Evolutionary conservation across 2,888 invertebrate species (phyloP).

Genomic region (Polydrusus cervinus): DNA sequence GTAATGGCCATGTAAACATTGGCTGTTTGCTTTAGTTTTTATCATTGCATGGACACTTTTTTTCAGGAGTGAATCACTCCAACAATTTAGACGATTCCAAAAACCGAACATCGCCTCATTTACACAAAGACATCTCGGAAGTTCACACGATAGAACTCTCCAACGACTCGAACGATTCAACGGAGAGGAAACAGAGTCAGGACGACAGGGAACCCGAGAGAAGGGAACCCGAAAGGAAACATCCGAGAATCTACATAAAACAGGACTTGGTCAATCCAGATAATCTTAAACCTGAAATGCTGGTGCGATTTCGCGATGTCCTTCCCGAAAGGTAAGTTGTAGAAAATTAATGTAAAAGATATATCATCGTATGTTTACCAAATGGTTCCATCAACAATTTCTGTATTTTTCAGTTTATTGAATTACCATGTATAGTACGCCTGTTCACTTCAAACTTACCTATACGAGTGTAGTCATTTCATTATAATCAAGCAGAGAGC

Average conservation of each 20-base stretch:
- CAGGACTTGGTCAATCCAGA: constrained; percentile 71
- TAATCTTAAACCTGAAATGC: constrained; percentile 70
- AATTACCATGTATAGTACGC: no score
- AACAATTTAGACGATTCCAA: constrained; percentile 46
- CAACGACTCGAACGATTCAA: constrained; percentile 69
- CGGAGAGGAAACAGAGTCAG: constrained; percentile 57
- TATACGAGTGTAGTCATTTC: no score
- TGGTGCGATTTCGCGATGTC: constrained; percentile 69
- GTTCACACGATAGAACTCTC: constrained; percentile 69
- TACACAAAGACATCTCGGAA: constrained; percentile 58
- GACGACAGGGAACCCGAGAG: constrained; percentile 58
- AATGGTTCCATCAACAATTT: no score
- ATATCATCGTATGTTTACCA: no score
- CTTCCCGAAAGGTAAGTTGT: constrained; percentile 65
- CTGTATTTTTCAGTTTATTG: no score
- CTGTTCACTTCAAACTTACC: no score
- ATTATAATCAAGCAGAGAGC: no score
- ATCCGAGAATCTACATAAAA: constrained; percentile 69
- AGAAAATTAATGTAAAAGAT: background rate
- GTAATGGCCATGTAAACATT: no score
- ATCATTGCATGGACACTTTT: no score
- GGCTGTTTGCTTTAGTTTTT: no score
- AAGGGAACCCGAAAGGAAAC: constrained; percentile 55
- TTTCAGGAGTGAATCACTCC: constrained; percentile 48
- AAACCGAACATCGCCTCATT: constrained; percentile 39